phyloP scores from a whole-genome alignment of 1,140 invertebrate genomes.

The Drosophila ananassae region DNA sequence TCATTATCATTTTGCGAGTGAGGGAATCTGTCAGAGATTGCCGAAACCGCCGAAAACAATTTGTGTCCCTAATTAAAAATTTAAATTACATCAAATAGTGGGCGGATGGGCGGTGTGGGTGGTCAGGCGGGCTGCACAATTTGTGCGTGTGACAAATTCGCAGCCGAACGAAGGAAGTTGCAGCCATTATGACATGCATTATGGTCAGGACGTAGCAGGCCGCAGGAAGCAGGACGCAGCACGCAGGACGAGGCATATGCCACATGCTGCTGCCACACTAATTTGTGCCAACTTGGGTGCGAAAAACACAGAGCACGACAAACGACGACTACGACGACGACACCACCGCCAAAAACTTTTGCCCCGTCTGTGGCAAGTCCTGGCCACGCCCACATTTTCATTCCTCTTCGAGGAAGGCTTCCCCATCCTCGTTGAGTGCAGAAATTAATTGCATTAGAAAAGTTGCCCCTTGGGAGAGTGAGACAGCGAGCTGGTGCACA shows the following conservation, averaged over 20 bases:
- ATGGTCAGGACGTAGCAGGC: slow-evolving; percentile 36
- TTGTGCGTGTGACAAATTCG: slow-evolving; percentile 76
- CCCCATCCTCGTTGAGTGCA: slow-evolving; percentile 64
- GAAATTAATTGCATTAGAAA: slow-evolving; percentile 83
- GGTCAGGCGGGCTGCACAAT: slow-evolving; percentile 43
- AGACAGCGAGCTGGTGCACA: slow-evolving; percentile 48
- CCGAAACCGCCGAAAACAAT: slow-evolving; percentile 75
- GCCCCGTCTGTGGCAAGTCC: slow-evolving; percentile 36
- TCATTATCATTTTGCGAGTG: slow-evolving; percentile 73
- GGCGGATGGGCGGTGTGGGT: not conserved
- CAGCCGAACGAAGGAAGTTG: slow-evolving; percentile 31
- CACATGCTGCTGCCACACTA: slow-evolving; percentile 74
- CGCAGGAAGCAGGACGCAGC: not conserved
- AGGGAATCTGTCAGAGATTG: slow-evolving; percentile 77
- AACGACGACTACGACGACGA: not conserved
- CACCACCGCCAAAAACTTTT: slow-evolving; percentile 63
- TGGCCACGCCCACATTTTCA: slow-evolving; percentile 3
- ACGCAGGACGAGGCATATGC: slow-evolving; percentile 49
- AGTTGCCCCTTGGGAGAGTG: slow-evolving; percentile 55
- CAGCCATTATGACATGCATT: slow-evolving; percentile 78
- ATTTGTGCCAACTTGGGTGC: slow-evolving; percentile 76
- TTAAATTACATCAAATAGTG: slow-evolving; percentile 77
- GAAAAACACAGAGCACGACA: slow-evolving; percentile 65
- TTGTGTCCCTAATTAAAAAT: slow-evolving; percentile 81
- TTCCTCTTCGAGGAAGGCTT: not conserved